phyloP scores from a whole-genome alignment of 1,140 invertebrate species.

The Arctopsyche grandis region DNA sequence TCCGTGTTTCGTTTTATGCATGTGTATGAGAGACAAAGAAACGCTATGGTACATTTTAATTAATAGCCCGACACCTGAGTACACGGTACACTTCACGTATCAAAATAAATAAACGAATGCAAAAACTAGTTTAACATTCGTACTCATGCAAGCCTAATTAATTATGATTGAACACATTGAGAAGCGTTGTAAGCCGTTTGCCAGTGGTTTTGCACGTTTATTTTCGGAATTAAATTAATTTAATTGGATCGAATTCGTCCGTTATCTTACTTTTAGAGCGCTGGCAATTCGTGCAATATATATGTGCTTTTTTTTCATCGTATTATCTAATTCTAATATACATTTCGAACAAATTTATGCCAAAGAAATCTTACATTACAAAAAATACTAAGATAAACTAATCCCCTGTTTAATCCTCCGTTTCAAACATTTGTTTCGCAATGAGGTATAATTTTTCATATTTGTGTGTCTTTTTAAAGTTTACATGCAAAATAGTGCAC shows the following conservation, averaged over 20 bases:
- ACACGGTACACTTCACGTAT: slow-evolving; percentile 22
- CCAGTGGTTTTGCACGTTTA: neutral
- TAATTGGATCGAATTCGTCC: slow-evolving; percentile 1
- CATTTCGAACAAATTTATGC: neutral
- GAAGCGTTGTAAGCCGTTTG: slow-evolving; percentile 22
- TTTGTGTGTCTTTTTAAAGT: too few species aligned
- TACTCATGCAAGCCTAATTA: slow-evolving; percentile 42
- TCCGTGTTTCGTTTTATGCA: neutral
- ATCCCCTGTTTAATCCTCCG: too few species aligned
- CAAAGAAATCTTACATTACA: neutral
- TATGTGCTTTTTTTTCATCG: neutral
- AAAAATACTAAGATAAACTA: neutral
- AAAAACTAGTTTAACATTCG: slow-evolving; percentile 41
- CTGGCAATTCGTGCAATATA: neutral
- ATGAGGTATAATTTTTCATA: too few species aligned
- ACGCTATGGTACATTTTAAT: slow-evolving; percentile 25
- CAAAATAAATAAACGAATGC: slow-evolving; percentile 22
- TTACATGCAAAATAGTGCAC: too few species aligned
- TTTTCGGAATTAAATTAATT: slow-evolving; percentile 14
- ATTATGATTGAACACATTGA: slow-evolving; percentile 28
- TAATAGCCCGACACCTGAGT: slow-evolving; percentile 30
- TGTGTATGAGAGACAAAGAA: slow-evolving; percentile 2
- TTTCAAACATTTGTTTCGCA: too few species aligned
- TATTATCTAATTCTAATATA: neutral
- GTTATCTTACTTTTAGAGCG: neutral